Conservation (phyloP, 2,888 invertebrate species). For the Acrobasis consociella region DNA sequence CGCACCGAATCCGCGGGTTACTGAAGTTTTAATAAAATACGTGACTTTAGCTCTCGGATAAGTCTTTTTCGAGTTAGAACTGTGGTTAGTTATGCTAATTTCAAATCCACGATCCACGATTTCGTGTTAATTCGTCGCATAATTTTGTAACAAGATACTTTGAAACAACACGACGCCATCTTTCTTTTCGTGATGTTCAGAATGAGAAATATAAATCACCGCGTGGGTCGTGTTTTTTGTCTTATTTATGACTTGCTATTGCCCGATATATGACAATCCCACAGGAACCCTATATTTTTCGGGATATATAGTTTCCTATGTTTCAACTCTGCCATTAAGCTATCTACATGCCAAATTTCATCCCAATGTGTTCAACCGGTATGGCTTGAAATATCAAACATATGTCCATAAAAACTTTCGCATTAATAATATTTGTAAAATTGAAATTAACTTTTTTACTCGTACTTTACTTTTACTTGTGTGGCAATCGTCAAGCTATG, state of each 20-base stretch:
- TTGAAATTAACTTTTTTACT: too few relatives aligned
- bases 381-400: too few relatives aligned
- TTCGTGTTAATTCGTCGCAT: conserved; percentile 21
- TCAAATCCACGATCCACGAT: conserved; percentile 14
- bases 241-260: background rate
- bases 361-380: too few relatives aligned
- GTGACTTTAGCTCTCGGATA: conserved; percentile 14
- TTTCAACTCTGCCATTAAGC: too few relatives aligned
- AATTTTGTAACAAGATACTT: conserved; percentile 22
- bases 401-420: too few relatives aligned
- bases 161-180: conserved; percentile 15
- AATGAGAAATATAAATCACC: background rate
- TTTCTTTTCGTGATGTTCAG: conserved; percentile 10
- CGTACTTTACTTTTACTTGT: too few relatives aligned
- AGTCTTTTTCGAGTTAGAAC: conserved; percentile 19
- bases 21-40: conserved; percentile 24
- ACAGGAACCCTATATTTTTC: background rate
- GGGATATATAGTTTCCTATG: too few relatives aligned
- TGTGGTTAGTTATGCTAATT: conserved; percentile 20
- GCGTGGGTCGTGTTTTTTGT: conserved; percentile 1
- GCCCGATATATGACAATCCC: background rate
- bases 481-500: too few relatives aligned
- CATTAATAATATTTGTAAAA: too few relatives aligned
- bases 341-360: too few relatives aligned
- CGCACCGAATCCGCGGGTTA: background rate